Conservation (phyloP, 1,140 invertebrate species). For the Stenopsyche tienmushanensis region DNA sequence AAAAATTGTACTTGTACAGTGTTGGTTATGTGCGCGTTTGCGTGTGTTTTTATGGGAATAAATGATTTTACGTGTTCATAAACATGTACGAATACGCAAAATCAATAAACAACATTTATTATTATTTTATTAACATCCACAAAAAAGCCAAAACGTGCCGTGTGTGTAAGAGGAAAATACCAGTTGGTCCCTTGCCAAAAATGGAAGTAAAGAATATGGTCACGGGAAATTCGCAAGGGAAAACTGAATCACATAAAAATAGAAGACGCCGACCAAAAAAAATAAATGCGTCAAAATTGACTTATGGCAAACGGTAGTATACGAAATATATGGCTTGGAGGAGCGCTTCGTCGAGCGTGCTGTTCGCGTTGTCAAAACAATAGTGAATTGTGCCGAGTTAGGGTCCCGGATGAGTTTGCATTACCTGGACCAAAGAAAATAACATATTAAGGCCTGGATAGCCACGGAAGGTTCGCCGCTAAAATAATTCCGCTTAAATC, state of each 20-base stretch:
- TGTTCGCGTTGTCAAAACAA: not conserved
- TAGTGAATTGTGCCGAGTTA: too few relatives aligned
- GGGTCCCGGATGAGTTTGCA: too few relatives aligned
- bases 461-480: not conserved
- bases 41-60: not conserved
- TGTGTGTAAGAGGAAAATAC: not conserved
- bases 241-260: not conserved
- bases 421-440: not conserved
- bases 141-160: not conserved
- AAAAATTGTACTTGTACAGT: too few relatives aligned
- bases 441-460: not conserved
- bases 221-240: conserved; percentile 18
- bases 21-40: not conserved
- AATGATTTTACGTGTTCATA: too few relatives aligned
- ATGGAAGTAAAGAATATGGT: conserved; percentile 23
- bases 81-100: too few relatives aligned
- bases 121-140: too few relatives aligned
- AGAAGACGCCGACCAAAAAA: not conserved
- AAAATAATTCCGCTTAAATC: not conserved
- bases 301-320: conserved; percentile 18
- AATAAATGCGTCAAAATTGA: conserved; percentile 19
- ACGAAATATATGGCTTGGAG: not conserved
- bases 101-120: too few relatives aligned
- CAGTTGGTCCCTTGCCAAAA: conserved; percentile 16
- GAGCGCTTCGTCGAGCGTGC: not conserved